phyloP scores from a whole-genome alignment of 2,797 vertebrate species.

The Microctenopoma stevenorrisi region DNA sequence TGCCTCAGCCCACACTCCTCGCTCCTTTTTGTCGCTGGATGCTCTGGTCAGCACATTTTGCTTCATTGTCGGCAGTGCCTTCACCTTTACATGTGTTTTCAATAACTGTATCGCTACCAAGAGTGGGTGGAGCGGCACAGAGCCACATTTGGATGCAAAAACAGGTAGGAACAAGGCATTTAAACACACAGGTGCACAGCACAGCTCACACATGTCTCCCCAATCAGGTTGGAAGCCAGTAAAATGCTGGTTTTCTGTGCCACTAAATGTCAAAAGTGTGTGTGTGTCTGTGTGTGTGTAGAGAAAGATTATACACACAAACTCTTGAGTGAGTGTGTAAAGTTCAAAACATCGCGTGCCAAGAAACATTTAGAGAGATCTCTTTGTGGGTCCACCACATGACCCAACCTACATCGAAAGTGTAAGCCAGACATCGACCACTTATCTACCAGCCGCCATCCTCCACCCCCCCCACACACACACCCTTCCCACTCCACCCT shows the following conservation, averaged over 20 bases:
- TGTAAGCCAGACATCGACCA: slow-evolving; percentile 72
- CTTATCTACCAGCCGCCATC: slow-evolving; percentile 74
- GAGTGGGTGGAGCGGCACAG: slow-evolving; percentile 46
- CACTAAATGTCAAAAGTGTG: slow-evolving; percentile 35
- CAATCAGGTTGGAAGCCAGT: slow-evolving; percentile 8
- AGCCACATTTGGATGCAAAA: slow-evolving; percentile 34
- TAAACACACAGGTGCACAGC: slow-evolving; percentile 25
- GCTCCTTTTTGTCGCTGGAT: slow-evolving; percentile 60
- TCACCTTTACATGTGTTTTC: slow-evolving; percentile 71
- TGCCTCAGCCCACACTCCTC: slow-evolving; percentile 45
- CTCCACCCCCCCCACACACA: slow-evolving; percentile 24
- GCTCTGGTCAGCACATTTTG: slow-evolving; percentile 77
- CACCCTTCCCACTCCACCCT: slow-evolving; percentile 14
- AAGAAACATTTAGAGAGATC: slow-evolving; percentile 75
- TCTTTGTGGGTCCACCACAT: slow-evolving; percentile 68
- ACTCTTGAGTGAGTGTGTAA: slow-evolving; percentile 24
- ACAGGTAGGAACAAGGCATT: neutral
- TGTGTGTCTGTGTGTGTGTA: slow-evolving; percentile 4
- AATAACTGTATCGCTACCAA: slow-evolving; percentile 77
- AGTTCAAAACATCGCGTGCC: slow-evolving; percentile 81
- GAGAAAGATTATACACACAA: slow-evolving; percentile 19
- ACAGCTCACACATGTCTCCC: neutral
- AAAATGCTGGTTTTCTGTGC: slow-evolving; percentile 31
- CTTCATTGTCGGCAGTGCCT: slow-evolving; percentile 74
- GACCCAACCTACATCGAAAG: slow-evolving; percentile 70